Evolutionary conservation across 2,888 invertebrate species (phyloP), one percentile per base, ranked within the genome.

Genomic region (Leptinotarsa juncta): DNA sequence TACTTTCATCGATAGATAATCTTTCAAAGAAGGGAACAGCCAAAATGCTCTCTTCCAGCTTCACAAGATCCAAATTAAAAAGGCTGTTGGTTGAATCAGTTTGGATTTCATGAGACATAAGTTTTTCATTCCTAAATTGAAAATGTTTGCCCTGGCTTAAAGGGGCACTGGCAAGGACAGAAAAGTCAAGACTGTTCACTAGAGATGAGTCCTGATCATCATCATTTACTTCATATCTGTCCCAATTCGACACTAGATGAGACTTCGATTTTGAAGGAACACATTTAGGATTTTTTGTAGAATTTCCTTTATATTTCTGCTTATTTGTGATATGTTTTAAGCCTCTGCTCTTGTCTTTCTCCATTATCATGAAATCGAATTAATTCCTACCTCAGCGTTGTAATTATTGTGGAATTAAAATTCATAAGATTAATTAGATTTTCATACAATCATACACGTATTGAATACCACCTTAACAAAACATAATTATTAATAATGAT

Each of bases 251-350:
- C 23, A 67, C 75, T 55, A 77, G 73, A 53, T 73, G 71, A 4
- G 78, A 74, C 68, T 75, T 72, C 23, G 57, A 23, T 20, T 57
- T 80, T 42, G 74, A 60, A 15, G 79, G 78, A 50, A 80, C 73
- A 74, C 76, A 72, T 66, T 80, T 79, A 1, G 73, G 62, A 70
- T 80, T 79, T 72, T 81, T 81, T 26, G 57, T 77, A 18, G 76
- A 62, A 65, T 80, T 81, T 18, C 74, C 79, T 71, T 81, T 81
- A 62, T 81, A 81, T 77, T 81, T 81, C 53, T 67, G 71, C 62
- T 81, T 81, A 57, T 80, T 78, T 65, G 78, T 78, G 14, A 79
- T 72, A 69, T 81, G 81, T 62, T 80, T 80, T 15, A 79, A 20
- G 49, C 81, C 81, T 48, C 81, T 81, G 18, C 75, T 76, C 62